phyloP scores from a whole-genome alignment of 2,797 vertebrate species.

The Neosalanx taihuensis region DNA sequence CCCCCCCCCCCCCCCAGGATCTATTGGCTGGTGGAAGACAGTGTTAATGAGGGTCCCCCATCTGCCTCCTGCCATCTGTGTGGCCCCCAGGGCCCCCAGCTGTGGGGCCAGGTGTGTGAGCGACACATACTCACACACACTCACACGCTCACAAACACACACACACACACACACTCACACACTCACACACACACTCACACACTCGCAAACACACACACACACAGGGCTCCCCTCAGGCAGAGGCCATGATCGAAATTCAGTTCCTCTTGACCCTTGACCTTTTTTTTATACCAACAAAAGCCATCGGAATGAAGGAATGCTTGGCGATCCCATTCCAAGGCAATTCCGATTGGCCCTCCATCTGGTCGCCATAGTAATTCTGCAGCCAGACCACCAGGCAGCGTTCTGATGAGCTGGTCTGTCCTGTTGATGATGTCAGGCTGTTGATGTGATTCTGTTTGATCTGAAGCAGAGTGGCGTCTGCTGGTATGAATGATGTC shows the following conservation, averaged over 20 bases:
- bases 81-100: too few relatives aligned
- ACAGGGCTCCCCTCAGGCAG: neutral
- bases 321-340: too few relatives aligned
- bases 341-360: too few relatives aligned
- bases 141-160: too few relatives aligned
- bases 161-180: too few relatives aligned
- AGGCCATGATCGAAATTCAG: neutral
- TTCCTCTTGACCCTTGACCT: neutral
- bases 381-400: neutral
- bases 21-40: too few relatives aligned
- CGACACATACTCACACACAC: neutral
- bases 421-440: neutral
- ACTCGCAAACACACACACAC: neutral
- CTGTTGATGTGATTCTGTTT: neutral
- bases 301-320: neutral
- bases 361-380: too few relatives aligned
- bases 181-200: neutral
- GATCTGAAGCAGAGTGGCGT: neutral
- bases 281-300: neutral
- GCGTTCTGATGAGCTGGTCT: neutral
- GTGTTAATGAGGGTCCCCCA: too few relatives aligned
- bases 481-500: neutral
- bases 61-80: too few relatives aligned
- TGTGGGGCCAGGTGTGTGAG: too few relatives aligned
- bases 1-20: too few relatives aligned